These are phyloP conservation scores for Myotis lucifugus DNA, from an alignment of 2,113 vertebrate species.

Conservation along the genomic window DNA sequence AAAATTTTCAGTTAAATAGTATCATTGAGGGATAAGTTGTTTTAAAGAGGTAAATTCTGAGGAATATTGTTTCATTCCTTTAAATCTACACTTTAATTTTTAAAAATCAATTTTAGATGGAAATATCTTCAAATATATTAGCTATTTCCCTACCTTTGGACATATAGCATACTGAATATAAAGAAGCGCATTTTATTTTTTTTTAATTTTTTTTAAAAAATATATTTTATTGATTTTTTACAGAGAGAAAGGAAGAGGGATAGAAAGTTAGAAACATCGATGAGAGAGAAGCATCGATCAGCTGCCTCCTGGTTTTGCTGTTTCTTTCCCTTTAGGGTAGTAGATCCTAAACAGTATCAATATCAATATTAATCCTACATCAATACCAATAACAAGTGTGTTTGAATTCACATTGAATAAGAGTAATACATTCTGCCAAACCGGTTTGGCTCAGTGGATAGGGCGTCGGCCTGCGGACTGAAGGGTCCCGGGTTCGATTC, in stretches of 20 bases:
- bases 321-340: not conserved
- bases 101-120: constrained; percentile 19
- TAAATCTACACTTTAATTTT: not conserved
- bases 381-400: not conserved
- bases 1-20: not conserved
- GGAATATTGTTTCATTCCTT: not conserved
- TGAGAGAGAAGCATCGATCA: too few relatives aligned
- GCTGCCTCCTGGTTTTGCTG: too few relatives aligned
- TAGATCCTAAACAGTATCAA: not conserved
- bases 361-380: not conserved
- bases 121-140: not conserved
- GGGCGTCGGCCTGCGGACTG: too few relatives aligned
- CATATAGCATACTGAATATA: not conserved
- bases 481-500: too few relatives aligned
- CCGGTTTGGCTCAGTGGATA: too few relatives aligned
- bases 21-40: not conserved
- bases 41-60: constrained; percentile 12
- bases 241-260: too few relatives aligned
- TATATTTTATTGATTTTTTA: too few relatives aligned
- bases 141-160: not conserved
- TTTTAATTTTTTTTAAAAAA: too few relatives aligned
- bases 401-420: not conserved
- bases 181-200: not conserved
- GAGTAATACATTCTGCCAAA: too few relatives aligned
- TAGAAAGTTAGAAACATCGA: too few relatives aligned